Conservation (phyloP, 2,888 invertebrate genomes). For the Eupithecia pulchellata region DNA sequence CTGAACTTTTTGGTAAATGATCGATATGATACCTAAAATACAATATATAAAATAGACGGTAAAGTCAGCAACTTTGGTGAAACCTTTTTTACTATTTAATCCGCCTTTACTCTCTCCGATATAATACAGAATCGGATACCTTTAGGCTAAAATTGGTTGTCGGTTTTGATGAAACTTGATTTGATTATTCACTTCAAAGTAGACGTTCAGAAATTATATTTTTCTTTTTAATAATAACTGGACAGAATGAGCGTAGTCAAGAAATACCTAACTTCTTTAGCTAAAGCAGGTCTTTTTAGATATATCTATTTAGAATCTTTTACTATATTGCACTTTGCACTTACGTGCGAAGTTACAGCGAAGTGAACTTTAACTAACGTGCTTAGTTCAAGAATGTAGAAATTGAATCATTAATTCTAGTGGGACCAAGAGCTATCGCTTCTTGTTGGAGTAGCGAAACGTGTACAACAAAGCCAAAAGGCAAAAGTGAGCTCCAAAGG, state of each 20-base stretch:
- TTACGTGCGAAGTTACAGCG: not conserved
- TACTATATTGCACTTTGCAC: not conserved
- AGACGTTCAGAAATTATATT: not conserved
- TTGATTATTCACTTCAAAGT: not conserved
- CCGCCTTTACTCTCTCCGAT: no score
- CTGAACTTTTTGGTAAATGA: not conserved
- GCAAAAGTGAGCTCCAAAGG: constrained; percentile 8
- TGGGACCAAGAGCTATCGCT: constrained; percentile 6
- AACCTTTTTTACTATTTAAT: no score
- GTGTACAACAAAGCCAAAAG: constrained; percentile 8
- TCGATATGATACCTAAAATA: not conserved
- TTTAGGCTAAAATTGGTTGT: no score
- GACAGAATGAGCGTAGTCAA: not conserved
- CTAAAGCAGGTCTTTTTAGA: not conserved
- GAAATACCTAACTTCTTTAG: not conserved
- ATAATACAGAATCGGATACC: no score
- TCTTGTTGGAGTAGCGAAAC: constrained; percentile 10
- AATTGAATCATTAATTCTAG: constrained; percentile 18
- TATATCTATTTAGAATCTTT: not conserved
- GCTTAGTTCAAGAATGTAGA: constrained; percentile 2
- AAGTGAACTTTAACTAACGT: not conserved
- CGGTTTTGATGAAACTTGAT: no score
- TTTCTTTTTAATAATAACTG: not conserved
- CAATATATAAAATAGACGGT: not conserved
- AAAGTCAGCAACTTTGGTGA: not conserved